Conservation (phyloP, 2,113 vertebrate genomes). For the Anseranas semipalmata region DNA sequence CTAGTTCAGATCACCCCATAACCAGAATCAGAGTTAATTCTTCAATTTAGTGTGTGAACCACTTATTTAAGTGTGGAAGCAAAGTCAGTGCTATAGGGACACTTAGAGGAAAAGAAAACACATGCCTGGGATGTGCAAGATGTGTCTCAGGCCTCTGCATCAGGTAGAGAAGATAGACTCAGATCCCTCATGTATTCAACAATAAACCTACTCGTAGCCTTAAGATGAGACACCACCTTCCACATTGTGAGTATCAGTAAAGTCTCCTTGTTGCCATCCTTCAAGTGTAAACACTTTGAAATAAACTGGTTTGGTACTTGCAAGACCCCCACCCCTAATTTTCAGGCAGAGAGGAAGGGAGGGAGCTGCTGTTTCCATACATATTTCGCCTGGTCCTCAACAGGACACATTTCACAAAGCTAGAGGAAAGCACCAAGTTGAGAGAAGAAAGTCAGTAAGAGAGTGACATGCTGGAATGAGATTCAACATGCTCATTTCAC, state of each 20-base stretch:
- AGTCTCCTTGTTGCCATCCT: background rate
- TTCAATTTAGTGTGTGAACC: background rate
- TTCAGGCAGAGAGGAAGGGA: background rate
- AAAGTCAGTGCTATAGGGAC: background rate
- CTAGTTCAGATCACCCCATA: background rate
- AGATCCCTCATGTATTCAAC: background rate
- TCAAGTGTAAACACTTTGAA: background rate
- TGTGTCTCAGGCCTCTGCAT: background rate
- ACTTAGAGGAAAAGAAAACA: background rate
- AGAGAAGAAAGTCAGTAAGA: background rate
- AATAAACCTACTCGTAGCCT: background rate
- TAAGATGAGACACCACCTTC: background rate
- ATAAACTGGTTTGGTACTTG: background rate
- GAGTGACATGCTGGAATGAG: background rate
- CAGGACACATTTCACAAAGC: background rate
- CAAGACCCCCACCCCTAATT: background rate
- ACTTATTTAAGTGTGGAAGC: background rate
- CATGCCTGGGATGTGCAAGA: background rate
- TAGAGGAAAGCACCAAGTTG: background rate
- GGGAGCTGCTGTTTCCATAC: background rate
- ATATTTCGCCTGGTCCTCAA: background rate
- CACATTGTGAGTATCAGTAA: background rate
- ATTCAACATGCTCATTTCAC: conserved; percentile 20
- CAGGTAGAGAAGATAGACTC: background rate
- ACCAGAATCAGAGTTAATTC: background rate